Evolutionary conservation across 2,888 invertebrate genomes (phyloP).

Genomic region (Agonopterix arenella): DNA sequence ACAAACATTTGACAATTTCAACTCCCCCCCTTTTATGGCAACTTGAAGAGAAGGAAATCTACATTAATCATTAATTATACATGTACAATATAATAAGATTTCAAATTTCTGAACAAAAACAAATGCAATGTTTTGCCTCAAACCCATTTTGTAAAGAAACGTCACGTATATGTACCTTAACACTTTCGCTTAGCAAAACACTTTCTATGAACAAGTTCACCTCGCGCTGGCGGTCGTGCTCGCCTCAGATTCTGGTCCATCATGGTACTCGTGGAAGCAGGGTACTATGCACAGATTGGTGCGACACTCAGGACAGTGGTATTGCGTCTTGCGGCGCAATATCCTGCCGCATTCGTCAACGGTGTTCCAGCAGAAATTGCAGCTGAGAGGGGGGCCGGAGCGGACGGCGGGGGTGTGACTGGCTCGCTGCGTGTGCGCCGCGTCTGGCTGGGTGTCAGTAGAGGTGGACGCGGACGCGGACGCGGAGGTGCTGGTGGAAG

Average conservation of each 20-base stretch:
- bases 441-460: slow-evolving; percentile 21
- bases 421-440: slow-evolving; percentile 65
- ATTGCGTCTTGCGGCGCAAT: slow-evolving; percentile 88
- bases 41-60: too few species aligned
- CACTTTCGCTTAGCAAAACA: too few species aligned
- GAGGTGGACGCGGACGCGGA: slow-evolving; percentile 20
- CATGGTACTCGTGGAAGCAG: slow-evolving; percentile 91
- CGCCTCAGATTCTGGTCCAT: slow-evolving; percentile 57
- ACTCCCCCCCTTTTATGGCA: too few species aligned
- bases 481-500: slow-evolving; percentile 20
- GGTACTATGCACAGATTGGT: slow-evolving; percentile 93
- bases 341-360: slow-evolving; percentile 89
- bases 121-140: too few species aligned
- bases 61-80: too few species aligned
- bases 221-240: slow-evolving; percentile 33
- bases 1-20: too few species aligned
- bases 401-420: slow-evolving; percentile 91
- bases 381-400: slow-evolving; percentile 89
- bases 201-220: slow-evolving; percentile 19
- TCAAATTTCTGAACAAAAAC: too few species aligned
- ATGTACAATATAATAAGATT: too few species aligned
- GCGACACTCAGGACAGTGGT: slow-evolving; percentile 93
- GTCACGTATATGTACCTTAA: too few species aligned
- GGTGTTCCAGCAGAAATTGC: slow-evolving; percentile 95
- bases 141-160: too few species aligned